Base-by-base conservation (phyloP, 2,797 vertebrate species). In the Sebastes hubbsi region DNA sequence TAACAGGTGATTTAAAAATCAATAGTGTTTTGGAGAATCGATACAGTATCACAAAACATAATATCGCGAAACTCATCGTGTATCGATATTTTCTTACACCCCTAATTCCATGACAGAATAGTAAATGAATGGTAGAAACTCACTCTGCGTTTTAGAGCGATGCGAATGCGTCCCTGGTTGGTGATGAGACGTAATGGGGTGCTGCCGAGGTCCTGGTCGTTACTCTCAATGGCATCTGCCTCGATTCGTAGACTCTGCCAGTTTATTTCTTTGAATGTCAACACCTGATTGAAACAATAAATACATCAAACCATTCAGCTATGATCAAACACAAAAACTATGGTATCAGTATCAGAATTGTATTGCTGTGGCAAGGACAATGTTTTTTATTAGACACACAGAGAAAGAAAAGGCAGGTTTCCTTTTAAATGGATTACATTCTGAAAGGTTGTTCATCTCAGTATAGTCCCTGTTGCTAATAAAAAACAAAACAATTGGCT, bases 191-290 rank as follows among this genome's bases (percentile, higher is more conserved):
- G 97, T 76, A 99, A 77, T 0, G 99, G 99, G 3, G 98, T 99
- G 82, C 95, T 98, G 9, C 97, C 82, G 9, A 97, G 94, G 87
- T 99, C 98, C 93, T 98, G 97, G 66, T 99, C 98, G 1, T 97
- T 96, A 20, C 94, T 97, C 81, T 99, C 97, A 0, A 98, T 99
- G 38, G 98, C 99, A 81, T 99, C 98, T 4, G 98, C 97, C 89
- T 99, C 99, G 68, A 99, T 98, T n/a, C 98, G 93, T 75, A 99
- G 95, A 58, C 97, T 99, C 94, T 99, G 99, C 99, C 99, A 99
- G 89, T 97, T 99, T 77, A 99, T 97, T 94, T 99, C 98, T 93
- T 99, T 99, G 94, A 99, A 99, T 0, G 98, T 99, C 89, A 99
- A 91, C 88, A 99, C 99, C 99, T 99, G 87, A 52, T 75, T 46